Conservation (phyloP, 2,888 invertebrate genomes). For the Lobophora halterata region DNA sequence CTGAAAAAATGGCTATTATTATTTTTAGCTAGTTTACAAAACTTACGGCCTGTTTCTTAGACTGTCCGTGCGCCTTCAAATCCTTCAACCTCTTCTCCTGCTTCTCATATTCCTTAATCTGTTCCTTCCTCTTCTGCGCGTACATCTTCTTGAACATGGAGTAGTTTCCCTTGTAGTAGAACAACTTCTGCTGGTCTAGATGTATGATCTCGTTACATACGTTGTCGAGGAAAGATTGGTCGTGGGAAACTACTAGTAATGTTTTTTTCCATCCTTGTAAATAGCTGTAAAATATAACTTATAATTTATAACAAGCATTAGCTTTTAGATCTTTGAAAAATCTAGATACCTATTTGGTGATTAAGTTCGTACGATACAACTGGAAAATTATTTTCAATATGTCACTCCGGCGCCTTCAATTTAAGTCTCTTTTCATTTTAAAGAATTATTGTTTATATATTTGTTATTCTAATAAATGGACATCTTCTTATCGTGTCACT, state of each 20-base stretch:
- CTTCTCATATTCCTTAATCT: slow-evolving; percentile 98
- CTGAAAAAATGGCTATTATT: too few relatives aligned
- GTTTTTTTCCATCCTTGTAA: slow-evolving; percentile 99
- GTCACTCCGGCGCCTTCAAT: too few relatives aligned
- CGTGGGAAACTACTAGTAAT: slow-evolving; percentile 98
- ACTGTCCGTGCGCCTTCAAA: slow-evolving; percentile 96
- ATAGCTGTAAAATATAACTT: slow-evolving; percentile 82
- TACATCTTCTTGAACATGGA: slow-evolving; percentile 99
- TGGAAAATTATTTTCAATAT: too few relatives aligned
- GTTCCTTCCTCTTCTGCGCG: slow-evolving; percentile 96
- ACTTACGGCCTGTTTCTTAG: slow-evolving; percentile 93
- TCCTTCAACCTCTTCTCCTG: slow-evolving; percentile 98
- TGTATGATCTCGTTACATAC: slow-evolving; percentile 99
- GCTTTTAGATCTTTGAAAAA: too few relatives aligned
- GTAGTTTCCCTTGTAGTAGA: slow-evolving; percentile 98
- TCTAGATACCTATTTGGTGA: too few relatives aligned
- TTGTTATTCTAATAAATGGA: too few relatives aligned
- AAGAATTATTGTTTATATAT: too few relatives aligned
- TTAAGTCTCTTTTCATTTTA: too few relatives aligned
- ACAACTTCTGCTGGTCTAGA: slow-evolving; percentile 95
- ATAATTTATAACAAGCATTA: too few relatives aligned
- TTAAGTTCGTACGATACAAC: too few relatives aligned
- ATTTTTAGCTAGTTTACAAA: too few relatives aligned
- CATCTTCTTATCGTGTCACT: too few relatives aligned
- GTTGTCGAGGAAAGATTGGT: slow-evolving; percentile 99